These are phyloP conservation scores for Rana temporaria DNA, from an alignment of 2,113 vertebrate species.

Conservation along the genomic window DNA sequence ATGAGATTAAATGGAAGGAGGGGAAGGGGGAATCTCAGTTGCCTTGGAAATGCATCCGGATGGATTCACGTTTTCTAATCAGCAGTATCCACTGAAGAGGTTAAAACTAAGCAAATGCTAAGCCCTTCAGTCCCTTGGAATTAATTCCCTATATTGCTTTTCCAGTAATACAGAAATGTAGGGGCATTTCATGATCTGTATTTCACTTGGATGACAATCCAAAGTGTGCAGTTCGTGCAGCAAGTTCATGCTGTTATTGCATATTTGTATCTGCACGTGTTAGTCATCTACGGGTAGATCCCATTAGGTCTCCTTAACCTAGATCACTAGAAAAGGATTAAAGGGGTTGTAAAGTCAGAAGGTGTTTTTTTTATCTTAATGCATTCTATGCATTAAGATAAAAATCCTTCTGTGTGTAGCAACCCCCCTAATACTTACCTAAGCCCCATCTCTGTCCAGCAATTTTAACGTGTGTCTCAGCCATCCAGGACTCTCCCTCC, in stretches of 20 bases:
- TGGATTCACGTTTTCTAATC: neutral
- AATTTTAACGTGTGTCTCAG: no score
- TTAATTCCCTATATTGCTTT: conserved; percentile 23
- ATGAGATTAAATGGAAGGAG: neutral
- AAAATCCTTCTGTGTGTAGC: no score
- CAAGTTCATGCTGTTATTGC: neutral
- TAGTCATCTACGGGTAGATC: neutral
- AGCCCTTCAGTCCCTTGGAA: neutral
- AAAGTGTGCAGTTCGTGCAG: neutral
- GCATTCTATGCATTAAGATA: no score
- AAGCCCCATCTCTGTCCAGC: no score
- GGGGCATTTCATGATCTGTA: neutral
- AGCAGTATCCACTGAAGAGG: neutral
- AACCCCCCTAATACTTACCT: no score
- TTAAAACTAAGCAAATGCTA: conserved; percentile 3
- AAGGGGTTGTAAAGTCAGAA: no score
- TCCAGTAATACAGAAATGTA: conserved; percentile 6
- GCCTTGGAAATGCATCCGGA: neutral
- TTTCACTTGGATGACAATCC: neutral
- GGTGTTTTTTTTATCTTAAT: no score
- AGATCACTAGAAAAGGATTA: no score
- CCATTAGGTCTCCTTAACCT: no score
- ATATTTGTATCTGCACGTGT: neutral
- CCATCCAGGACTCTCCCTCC: no score
- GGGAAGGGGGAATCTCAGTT: neutral